Evolutionary conservation across 2,797 vertebrate genomes (phyloP), one percentile per base, ranked within the genome.

Genomic region (Glossophaga mutica): DNA sequence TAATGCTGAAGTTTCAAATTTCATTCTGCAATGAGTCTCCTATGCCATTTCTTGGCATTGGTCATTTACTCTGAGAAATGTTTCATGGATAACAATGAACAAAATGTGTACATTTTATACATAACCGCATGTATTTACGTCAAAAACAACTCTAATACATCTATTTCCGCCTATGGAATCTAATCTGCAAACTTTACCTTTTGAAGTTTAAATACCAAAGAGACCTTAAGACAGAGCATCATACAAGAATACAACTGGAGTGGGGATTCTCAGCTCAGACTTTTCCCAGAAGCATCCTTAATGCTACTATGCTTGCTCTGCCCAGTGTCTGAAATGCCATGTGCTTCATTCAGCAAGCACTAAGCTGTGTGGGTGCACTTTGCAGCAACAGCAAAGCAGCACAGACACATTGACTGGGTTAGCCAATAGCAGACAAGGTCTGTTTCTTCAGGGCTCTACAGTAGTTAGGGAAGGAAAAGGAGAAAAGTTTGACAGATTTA

Each of bases 1-100:
- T 67, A 76, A 93, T 46, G 83, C 9, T 76, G 19, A 90, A 81
- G 55, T 90, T 95, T 95, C 83, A 65, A 79, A 15, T 90, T 74
- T 71, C 89, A 83, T 52, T 74, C 55, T 77, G 32, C 57, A 95
- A 74, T 1, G 57, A 78, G 32, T 37, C 46, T 88, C n/a, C 32
- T 78, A 46, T 12, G 39, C 22, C 44, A 94, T 59, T 94, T 86
- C 52, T 71, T 79, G 18, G n/a, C 37, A 78, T 85, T 92, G 68
- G 44, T 71, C 48, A 90, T 18, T 88, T 55, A 83, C n/a, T 92
- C 88, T 86, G 44, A 24, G 48, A 79, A 62, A 87, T 37, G n/a
- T 65, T 81, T 73, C 62, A 73, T 3, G 9, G 29, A 11, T 67
- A 83, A 67, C 32, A 83, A n/a, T 29, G 11, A 77, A 71, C n/a